Conservation (phyloP, 1,140 invertebrate genomes). For the Drosophila sucinea region DNA sequence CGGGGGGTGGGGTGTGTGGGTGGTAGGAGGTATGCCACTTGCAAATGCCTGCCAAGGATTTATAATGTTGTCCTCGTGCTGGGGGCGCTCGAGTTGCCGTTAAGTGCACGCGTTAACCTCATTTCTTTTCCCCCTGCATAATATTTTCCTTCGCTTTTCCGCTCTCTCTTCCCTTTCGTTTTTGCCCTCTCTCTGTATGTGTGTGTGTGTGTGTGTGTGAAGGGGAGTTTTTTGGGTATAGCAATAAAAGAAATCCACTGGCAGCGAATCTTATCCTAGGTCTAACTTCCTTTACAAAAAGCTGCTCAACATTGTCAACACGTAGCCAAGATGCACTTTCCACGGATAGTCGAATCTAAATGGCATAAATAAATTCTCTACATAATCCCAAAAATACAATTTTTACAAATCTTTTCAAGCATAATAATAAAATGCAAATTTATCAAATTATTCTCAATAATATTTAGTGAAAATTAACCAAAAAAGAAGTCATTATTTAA, state of each 20-base stretch:
- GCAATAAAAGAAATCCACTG: conserved; percentile 45
- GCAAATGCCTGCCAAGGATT: conserved; percentile 77
- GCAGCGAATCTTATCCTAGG: conserved; percentile 18
- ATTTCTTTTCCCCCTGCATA: conserved; percentile 51
- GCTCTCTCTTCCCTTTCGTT: background rate
- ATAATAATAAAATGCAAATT: background rate
- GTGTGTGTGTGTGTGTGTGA: too few species aligned
- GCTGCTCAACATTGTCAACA: conserved; percentile 3
- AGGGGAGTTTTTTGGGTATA: conserved; percentile 1
- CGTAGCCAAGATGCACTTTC: conserved; percentile 7
- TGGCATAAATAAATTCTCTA: background rate
- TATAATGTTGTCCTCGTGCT: conserved; percentile 79
- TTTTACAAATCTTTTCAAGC: background rate
- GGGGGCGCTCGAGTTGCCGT: conserved; percentile 72
- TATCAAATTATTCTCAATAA: too few species aligned
- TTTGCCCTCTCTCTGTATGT: background rate
- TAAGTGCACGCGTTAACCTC: conserved; percentile 80
- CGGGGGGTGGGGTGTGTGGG: background rate
- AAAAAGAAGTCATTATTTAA: too few species aligned
- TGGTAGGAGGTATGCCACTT: conserved; percentile 62
- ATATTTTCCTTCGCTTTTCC: conserved; percentile 21
- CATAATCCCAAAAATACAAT: background rate
- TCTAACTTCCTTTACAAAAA: background rate
- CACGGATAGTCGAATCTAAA: background rate
- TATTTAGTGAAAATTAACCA: too few species aligned